These are phyloP conservation scores for Chrysolina americana DNA, from an alignment of 2,888 invertebrate species.

Conservation along the genomic window DNA sequence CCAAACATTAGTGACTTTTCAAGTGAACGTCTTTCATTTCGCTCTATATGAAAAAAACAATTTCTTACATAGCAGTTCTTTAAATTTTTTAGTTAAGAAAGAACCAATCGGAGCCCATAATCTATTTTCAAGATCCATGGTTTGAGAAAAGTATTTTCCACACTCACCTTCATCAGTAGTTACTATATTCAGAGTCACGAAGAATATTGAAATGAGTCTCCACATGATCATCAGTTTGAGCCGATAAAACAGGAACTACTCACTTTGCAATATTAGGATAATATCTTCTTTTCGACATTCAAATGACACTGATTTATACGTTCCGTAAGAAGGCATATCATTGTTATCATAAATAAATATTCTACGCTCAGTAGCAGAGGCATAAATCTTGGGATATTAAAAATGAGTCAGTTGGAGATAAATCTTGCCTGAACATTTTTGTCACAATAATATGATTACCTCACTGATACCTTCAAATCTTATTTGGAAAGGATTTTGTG, in stretches of 20 bases:
- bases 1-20: too few relatives aligned
- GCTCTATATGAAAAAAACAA: too few relatives aligned
- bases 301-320: background rate
- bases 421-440: background rate
- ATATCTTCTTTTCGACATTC: background rate
- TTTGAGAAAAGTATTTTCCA: background rate
- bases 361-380: background rate
- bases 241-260: background rate
- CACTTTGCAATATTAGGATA: background rate
- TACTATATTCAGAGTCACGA: background rate
- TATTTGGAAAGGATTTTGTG: background rate
- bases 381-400: slow-evolving; percentile 1
- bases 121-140: background rate
- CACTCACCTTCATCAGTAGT: background rate
- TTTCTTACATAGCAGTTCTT: too few relatives aligned
- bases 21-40: too few relatives aligned
- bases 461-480: background rate
- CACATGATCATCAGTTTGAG: background rate
- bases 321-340: background rate
- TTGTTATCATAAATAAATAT: slow-evolving; percentile 8
- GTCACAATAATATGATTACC: background rate
- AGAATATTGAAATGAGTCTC: background rate
- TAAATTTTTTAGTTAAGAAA: background rate
- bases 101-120: too few relatives aligned
- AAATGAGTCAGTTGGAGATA: slow-evolving; percentile 3